Conservation (phyloP, 2,888 invertebrate genomes). For the Pheosia tremula region DNA sequence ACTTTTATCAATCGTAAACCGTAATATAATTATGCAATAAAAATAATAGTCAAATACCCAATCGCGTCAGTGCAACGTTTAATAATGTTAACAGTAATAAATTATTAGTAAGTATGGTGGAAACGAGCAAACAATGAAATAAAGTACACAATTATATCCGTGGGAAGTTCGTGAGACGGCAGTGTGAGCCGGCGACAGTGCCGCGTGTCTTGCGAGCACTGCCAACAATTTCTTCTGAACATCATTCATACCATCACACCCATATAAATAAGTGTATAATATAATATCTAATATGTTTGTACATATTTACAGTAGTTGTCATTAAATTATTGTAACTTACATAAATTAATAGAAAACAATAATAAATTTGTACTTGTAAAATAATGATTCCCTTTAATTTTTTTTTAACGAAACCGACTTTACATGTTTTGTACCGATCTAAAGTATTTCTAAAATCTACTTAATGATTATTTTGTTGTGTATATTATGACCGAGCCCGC, state of each 20-base stretch:
- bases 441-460: conserved; percentile 74
- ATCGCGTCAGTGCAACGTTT: conserved; percentile 4
- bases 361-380: conserved; percentile 80
- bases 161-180: conserved; percentile 41
- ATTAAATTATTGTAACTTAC: conserved; percentile 73
- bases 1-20: too few relatives aligned
- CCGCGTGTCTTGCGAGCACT: conserved; percentile 61
- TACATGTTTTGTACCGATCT: conserved; percentile 65
- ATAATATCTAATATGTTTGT: conserved; percentile 79
- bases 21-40: too few relatives aligned
- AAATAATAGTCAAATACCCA: conserved; percentile 4
- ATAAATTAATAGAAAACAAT: conserved; percentile 70
- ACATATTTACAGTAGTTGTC: conserved; percentile 79
- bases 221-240: conserved; percentile 63
- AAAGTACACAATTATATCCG: conserved; percentile 24
- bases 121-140: conserved; percentile 29
- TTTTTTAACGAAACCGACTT: conserved; percentile 62
- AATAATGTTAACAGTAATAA: background rate
- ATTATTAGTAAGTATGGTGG: conserved; percentile 11
- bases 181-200: conserved; percentile 50
- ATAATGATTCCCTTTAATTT: conserved; percentile 60
- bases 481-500: conserved; percentile 62
- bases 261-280: conserved; percentile 81
- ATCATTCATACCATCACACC: conserved; percentile 70
- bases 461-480: conserved; percentile 80